Percentiles rank a stretch among this genome's conserved stretches.
Conservation (phyloP, 2,113 vertebrate species). For the Eclectus roratus region DNA sequence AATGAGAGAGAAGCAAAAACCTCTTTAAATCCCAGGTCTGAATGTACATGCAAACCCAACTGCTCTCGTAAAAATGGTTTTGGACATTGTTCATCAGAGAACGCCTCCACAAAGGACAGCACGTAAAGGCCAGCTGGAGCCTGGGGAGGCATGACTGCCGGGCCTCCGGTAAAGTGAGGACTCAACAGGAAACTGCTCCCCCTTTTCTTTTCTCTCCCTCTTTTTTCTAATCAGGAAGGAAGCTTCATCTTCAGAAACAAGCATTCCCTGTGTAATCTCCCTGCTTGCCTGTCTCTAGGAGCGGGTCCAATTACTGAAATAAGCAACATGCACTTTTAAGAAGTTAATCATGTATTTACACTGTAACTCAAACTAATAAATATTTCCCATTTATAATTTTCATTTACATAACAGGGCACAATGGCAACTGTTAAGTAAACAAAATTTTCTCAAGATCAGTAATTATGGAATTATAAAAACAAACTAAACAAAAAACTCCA, state of each 20-base stretch:
- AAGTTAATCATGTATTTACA: neutral
- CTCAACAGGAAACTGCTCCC: conserved; percentile 28
- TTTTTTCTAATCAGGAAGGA: conserved; percentile 17
- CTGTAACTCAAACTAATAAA: neutral
- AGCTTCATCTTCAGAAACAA: conserved; percentile 41
- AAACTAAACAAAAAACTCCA: neutral
- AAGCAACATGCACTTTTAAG: neutral
- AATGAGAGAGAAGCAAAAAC: neutral
- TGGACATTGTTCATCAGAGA: neutral
- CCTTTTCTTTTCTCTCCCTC: neutral
- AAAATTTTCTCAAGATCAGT: neutral
- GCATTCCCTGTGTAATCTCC: conserved; percentile 10
- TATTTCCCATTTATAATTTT: conserved; percentile 31
- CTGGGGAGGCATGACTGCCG: neutral
- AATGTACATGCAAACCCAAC: neutral
- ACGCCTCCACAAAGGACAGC: neutral
- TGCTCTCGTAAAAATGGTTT: neutral
- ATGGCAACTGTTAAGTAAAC: conserved; percentile 33
- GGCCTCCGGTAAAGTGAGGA: neutral
- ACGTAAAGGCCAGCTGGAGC: neutral
- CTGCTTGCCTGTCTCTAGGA: neutral
- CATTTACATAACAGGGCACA: neutral
- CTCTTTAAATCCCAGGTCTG: conserved; percentile 7
- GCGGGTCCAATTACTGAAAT: neutral
- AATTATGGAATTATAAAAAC: conserved; percentile 15